Conservation (phyloP, 2,888 invertebrate species). For the Orthonevra nobilis region DNA sequence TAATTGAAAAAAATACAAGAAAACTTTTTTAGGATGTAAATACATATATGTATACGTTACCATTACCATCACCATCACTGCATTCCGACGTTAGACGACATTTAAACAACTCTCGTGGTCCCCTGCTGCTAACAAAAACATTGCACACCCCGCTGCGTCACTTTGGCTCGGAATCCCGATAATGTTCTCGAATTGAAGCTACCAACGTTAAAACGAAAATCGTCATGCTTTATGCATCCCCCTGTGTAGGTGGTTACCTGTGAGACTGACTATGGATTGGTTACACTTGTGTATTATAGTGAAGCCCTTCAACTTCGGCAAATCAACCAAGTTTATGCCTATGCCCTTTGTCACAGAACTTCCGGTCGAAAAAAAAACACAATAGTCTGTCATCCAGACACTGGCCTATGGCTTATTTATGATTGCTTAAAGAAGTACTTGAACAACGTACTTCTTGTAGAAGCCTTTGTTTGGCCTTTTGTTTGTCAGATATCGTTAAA, state of each 20-base stretch:
- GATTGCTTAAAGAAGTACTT: slow-evolving; percentile 4
- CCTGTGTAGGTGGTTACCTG: neutral
- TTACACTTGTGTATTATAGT: neutral
- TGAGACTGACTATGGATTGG: slow-evolving; percentile 4
- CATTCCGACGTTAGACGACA: too few species aligned
- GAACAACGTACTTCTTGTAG: too few species aligned
- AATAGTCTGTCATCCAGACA: neutral
- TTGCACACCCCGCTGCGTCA: slow-evolving; percentile 2
- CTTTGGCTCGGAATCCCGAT: neutral
- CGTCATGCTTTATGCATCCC: slow-evolving; percentile 4
- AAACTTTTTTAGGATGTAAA: too few species aligned
- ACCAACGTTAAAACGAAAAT: neutral
- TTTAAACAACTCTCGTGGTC: too few species aligned
- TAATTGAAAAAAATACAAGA: too few species aligned
- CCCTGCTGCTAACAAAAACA: too few species aligned
- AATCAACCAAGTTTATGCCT: slow-evolving; percentile 6
- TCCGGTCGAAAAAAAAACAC: slow-evolving; percentile 39
- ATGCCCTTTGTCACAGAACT: slow-evolving; percentile 23
- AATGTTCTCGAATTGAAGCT: neutral
- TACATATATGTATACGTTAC: too few species aligned
- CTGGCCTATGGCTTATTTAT: slow-evolving; percentile 16
- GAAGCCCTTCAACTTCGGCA: slow-evolving; percentile 13
- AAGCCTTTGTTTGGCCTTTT: too few species aligned
- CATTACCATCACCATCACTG: too few species aligned
- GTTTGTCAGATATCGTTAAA: too few species aligned